Conservation (phyloP, 2,888 invertebrate genomes). For the Drosophila prolongata region DNA sequence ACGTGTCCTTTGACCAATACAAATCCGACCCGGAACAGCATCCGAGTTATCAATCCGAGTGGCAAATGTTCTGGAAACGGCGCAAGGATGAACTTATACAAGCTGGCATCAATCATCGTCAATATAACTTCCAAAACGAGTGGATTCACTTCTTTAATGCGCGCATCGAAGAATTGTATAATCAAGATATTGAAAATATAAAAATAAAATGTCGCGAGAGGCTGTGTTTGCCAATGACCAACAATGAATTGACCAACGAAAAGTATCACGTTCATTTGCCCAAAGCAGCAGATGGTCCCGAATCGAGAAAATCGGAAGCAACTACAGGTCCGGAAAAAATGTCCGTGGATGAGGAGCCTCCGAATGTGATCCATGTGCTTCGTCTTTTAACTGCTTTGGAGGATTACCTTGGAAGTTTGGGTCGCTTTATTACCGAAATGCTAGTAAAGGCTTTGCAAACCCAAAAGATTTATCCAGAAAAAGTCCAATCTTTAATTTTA, state of each 20-base stretch:
- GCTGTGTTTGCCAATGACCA: constrained; percentile 82
- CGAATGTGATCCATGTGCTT: constrained; percentile 87
- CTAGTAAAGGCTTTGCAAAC: constrained; percentile 74
- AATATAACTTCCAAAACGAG: constrained; percentile 93
- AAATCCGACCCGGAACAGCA: constrained; percentile 92
- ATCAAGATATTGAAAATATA: constrained; percentile 87
- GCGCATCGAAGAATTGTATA: constrained; percentile 91
- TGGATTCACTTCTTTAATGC: constrained; percentile 94
- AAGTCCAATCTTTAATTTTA: constrained; percentile 88
- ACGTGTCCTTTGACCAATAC: constrained; percentile 86
- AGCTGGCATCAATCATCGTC: constrained; percentile 87
- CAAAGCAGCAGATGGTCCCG: not conserved
- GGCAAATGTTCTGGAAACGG: constrained; percentile 94
- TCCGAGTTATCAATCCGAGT: constrained; percentile 93
- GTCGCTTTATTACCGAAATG: constrained; percentile 90
- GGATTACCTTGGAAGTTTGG: constrained; percentile 91
- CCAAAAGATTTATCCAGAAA: constrained; percentile 86
- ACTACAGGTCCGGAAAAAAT: not conserved
- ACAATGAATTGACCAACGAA: constrained; percentile 86
- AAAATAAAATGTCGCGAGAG: constrained; percentile 74
- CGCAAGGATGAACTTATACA: constrained; percentile 89
- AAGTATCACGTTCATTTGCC: constrained; percentile 88
- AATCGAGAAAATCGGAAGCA: not conserved
- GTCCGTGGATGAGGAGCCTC: constrained; percentile 54
- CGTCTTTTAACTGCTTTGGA: constrained; percentile 92